Conservation (phyloP, 2,888 invertebrate species). For the Zeuzera pyrina region DNA sequence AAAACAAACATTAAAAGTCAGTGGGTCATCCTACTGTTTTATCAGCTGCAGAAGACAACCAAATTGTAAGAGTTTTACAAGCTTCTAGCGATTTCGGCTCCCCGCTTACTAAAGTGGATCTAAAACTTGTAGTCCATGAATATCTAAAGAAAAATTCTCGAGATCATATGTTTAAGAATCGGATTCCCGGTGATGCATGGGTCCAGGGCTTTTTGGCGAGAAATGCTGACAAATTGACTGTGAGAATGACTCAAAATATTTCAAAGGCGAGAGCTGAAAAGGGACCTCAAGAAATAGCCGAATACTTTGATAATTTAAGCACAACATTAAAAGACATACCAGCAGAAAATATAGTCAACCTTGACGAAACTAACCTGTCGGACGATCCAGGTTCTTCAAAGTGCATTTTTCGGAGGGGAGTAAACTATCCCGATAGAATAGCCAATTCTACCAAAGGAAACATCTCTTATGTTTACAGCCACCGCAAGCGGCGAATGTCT, state of each 20-base stretch:
- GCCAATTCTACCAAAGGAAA: slow-evolving; percentile 14
- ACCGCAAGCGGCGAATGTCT: slow-evolving; percentile 10
- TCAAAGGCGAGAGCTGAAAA: slow-evolving; percentile 17
- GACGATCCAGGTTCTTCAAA: background rate
- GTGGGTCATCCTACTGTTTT: no score
- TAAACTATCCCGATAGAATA: slow-evolving; percentile 10
- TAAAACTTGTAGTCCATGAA: slow-evolving; percentile 14
- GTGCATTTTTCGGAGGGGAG: slow-evolving; percentile 1
- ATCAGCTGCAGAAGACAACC: no score
- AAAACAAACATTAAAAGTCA: no score
- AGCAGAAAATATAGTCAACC: background rate
- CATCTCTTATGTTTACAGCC: slow-evolving; percentile 15
- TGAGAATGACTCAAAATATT: slow-evolving; percentile 18
- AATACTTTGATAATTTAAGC: slow-evolving; percentile 14
- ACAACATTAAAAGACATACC: slow-evolving; percentile 5
- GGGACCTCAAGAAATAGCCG: slow-evolving; percentile 12
- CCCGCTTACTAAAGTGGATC: slow-evolving; percentile 16
- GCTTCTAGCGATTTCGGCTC: slow-evolving; percentile 10
- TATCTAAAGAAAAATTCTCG: slow-evolving; percentile 16
- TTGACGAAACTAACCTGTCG: background rate
- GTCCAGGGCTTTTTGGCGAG: slow-evolving; percentile 9
- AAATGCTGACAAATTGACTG: slow-evolving; percentile 12
- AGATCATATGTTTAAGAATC: slow-evolving; percentile 10
- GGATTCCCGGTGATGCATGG: slow-evolving; percentile 12
- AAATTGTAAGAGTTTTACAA: slow-evolving; percentile 7